A percentile compares a stretch with the other conserved stretches of the same genome.
These are phyloP conservation scores for Tangara arthus DNA, from an alignment of 2,797 vertebrate genomes.

Conservation along the genomic window DNA sequence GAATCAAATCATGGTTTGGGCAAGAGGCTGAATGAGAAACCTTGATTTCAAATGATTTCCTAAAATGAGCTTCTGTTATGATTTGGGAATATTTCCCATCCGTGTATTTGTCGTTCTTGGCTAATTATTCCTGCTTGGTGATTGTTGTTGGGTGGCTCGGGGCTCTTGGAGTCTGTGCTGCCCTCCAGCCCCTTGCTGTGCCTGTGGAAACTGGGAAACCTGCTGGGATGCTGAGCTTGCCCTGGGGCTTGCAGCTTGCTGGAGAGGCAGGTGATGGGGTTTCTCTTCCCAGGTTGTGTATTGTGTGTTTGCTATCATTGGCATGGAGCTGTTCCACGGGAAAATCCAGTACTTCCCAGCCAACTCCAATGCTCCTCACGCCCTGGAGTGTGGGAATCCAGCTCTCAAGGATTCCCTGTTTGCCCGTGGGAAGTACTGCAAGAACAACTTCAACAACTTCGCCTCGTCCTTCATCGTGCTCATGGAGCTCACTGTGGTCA, in stretches of 20 bases:
- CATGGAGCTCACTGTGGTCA: slow-evolving; percentile 91
- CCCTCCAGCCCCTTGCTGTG: neutral
- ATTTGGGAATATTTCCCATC: neutral
- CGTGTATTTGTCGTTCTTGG: neutral
- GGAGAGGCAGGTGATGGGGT: neutral
- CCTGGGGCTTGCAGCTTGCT: neutral
- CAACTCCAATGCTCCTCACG: slow-evolving; percentile 36
- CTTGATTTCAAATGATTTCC: neutral
- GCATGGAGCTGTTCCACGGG: slow-evolving; percentile 91
- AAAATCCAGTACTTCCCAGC: slow-evolving; percentile 78
- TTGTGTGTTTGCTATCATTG: slow-evolving; percentile 89
- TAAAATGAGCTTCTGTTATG: neutral
- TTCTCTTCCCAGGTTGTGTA: slow-evolving; percentile 84
- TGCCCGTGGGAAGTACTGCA: slow-evolving; percentile 86
- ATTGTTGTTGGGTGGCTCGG: neutral
- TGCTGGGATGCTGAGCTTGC: neutral
- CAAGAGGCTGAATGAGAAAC: neutral
- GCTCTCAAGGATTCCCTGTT: slow-evolving; percentile 80
- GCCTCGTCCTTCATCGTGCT: slow-evolving; percentile 85
- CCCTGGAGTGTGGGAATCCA: slow-evolving; percentile 81
- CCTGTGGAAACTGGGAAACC: neutral
- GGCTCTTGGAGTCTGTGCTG: neutral
- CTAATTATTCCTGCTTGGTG: neutral
- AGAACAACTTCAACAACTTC: slow-evolving; percentile 92
- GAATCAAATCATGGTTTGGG: neutral